Evolutionary conservation across 2,888 invertebrate species (phyloP), one percentile per base, ranked within the genome.

Genomic region (Tinea semifulvella): DNA sequence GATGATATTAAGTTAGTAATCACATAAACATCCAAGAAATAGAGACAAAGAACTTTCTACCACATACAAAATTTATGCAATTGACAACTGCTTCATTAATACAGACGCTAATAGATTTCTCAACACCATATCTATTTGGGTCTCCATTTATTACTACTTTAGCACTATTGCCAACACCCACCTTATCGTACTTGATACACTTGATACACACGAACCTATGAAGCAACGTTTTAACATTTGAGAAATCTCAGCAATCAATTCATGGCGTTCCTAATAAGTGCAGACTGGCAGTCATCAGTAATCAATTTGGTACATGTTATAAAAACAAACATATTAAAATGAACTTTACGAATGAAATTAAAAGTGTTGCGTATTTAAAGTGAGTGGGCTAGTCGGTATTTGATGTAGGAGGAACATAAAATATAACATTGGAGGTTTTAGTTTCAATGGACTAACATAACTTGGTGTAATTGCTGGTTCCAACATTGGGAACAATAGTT

Each of bases 281-380:
- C 50, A 55, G 66, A 60, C 63, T 50, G 51, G 51, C 56, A 61
- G 56, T 61, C 64, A 58, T 61, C 65, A 59, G 57, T 57, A 57
- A 60, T 62, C 60, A 60, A 57, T 61, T 57, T 58, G 50, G 53
- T 42, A 49, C 54, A 52, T 54, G 56, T 56, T 36, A 18, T 36
- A 4, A 36, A 18, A 18, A 36, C 18, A 18, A 2, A 4, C 11
- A 18, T 5, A 28, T 11, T 28, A 11, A 11, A 6, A 11, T 5
- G n/a, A 7, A 11, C 28, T 7, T 8, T 22, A 22, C 22, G 8
- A 22, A 22, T 22, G 22, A 13, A 13, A 31, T 31, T 31, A 31
- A 31, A 31, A 31, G 11, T 31, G 36, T 36, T 36, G 16, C 36
- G 10, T 36, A 14, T 14, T 36, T 14, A 18, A 36, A n/a, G 17